These are phyloP conservation scores for Heliocidaris erythrogramma DNA, from an alignment of 35 echinoderm and acorn worm genomes.

Conservation along the genomic window DNA sequence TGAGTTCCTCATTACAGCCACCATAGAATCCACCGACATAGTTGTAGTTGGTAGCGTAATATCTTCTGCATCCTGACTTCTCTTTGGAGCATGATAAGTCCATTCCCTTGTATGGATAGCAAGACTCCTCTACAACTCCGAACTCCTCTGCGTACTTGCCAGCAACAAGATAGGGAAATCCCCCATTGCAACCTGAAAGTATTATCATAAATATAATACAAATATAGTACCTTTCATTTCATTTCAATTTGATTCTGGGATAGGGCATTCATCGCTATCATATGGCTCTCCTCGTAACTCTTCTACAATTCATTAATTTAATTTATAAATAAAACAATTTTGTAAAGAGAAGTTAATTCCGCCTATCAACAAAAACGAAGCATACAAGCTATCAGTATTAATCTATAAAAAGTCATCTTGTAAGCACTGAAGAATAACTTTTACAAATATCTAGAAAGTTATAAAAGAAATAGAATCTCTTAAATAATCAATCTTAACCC, in stretches of 20 bases:
- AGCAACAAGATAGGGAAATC: constrained; percentile 92
- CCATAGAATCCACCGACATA: constrained; percentile 97
- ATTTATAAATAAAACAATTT: neutral
- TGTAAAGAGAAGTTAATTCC: neutral
- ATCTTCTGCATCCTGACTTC: constrained; percentile 65
- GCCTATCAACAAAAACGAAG: neutral
- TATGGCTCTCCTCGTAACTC: neutral
- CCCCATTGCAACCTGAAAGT: constrained; percentile 82
- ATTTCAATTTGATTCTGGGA: neutral
- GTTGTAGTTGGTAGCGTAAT: constrained; percentile 86
- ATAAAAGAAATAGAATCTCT: too few species aligned
- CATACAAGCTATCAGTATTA: neutral
- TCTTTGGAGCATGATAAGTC: constrained; percentile 73
- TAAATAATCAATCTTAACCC: too few species aligned
- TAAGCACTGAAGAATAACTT: too few species aligned
- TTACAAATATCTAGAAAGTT: too few species aligned
- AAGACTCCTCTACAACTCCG: constrained; percentile 88
- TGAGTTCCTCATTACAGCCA: constrained; percentile 91
- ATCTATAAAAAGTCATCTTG: too few species aligned
- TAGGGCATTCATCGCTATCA: neutral
- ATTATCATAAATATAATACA: neutral
- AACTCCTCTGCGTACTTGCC: constrained; percentile 97
- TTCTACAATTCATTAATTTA: neutral
- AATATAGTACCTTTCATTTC: neutral
- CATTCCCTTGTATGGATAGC: constrained; percentile 71